These are phyloP conservation scores for Trachythela sp. DNA, from an alignment of 64 coral and sea anemone genomes.

Conservation along the genomic window DNA sequence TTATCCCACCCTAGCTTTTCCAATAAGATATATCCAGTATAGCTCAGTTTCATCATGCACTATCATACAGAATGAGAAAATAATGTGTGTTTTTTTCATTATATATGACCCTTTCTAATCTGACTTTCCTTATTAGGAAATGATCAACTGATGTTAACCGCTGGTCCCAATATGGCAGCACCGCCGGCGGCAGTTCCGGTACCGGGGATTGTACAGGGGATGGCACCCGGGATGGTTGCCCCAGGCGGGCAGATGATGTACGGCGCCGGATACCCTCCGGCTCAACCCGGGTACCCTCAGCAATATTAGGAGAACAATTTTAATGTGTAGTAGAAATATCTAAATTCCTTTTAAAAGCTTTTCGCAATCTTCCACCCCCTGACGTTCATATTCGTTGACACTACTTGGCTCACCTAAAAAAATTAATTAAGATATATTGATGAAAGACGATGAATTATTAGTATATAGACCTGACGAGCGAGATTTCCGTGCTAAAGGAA, in stretches of 20 bases:
- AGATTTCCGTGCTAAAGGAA: neutral
- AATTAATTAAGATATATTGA: neutral
- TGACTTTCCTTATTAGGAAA: neutral
- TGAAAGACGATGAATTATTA: neutral
- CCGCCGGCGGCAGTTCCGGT: neutral
- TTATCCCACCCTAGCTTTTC: too few species aligned
- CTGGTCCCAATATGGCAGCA: slow-evolving; percentile 5
- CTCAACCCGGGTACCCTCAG: neutral
- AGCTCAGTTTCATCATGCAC: too few species aligned
- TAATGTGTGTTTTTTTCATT: neutral
- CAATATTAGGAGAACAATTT: slow-evolving; percentile 20
- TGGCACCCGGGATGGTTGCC: slow-evolving; percentile 13
- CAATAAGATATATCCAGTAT: too few species aligned
- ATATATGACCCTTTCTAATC: neutral
- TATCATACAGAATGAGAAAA: too few species aligned
- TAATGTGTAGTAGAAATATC: neutral
- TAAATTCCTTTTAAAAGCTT: neutral
- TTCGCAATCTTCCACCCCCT: neutral
- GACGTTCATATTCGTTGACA: neutral
- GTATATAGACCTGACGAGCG: neutral
- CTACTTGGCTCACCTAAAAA: too few species aligned
- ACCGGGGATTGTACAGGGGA: neutral
- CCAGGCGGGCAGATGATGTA: slow-evolving; percentile 8
- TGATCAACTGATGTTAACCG: slow-evolving; percentile 18
- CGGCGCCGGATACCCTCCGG: neutral